Base-by-base conservation (phyloP, 2,113 vertebrate genomes). In the Onychostoma macrolepis region DNA sequence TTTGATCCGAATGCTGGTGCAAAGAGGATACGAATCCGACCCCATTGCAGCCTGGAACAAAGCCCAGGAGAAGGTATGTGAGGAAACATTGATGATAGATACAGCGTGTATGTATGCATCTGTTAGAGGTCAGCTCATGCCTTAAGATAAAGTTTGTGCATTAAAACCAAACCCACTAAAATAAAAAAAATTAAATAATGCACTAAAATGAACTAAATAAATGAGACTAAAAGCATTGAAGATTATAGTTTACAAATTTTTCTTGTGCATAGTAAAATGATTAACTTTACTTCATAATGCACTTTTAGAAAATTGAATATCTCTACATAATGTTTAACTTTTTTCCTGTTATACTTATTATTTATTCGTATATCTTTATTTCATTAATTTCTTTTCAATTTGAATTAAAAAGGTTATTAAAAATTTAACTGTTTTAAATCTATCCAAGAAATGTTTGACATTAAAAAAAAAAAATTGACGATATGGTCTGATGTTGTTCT, bases 1-100 rank as follows among this genome's bases (percentile, higher is more conserved):
- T 85, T 95, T 99, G 90, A 97, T 98, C 94, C 96, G 97, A 90
- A 96, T 99, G 97, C 93, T 99, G 92, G 94, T 99, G 76, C 97
- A 99, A 95, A 97, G 96, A 92, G 98, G 98, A 88, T 99, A 93
- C 86, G 98, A 99, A 92, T 99, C 98, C 12, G 98, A 99, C 92
- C 98, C 98, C n/a, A 96, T 99, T 80, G 97, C 94, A 89, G 96
- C 97, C 76, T 99, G 98, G 98, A 93, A 95, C 89, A 98, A 96
- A 92, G 96, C 98, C 86, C 98, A 99, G 94, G 98, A 99, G 92
- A 99, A 99, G 97, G 98, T 99, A 96, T 33, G 28, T 30, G 24
- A 53, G 26, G 8, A 61, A 56, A 33, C 15, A 53, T 24, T 33
- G 28, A 19, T 53, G 26, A n/a, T 28, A 17, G 50, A 4, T 24